Evolutionary conservation across 2,797 vertebrate species (phyloP), one percentile per base, ranked within the genome.

Genomic region (Cryptoblepharus egeriae): DNA sequence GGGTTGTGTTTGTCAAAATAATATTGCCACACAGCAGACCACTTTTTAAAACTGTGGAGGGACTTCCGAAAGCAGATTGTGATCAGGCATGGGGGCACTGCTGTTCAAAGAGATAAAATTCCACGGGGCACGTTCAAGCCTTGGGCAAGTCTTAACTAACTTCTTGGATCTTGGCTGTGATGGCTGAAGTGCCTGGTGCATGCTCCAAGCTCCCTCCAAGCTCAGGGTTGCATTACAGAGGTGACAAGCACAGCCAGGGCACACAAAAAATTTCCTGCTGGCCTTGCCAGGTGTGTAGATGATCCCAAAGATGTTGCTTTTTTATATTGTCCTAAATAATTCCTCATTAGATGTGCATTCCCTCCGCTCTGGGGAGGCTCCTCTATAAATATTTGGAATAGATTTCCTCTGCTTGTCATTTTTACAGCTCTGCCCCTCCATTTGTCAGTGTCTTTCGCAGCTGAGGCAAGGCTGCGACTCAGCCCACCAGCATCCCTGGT

Each of bases 341-440:
- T 9, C 52, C 49, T 16, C 49, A 7, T 26, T 42, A 68, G 72
- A 39, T 32, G 28, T 58, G 49, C n/a, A 45, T 37, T 3, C 20
- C 28, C 12, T 5, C 9, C 28, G 37, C n/a, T 80, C 28, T 61
- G 61, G 42, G 52, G 79, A 75, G 2, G 30, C 71, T 55, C 7
- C 57, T 65, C 24, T 69, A 61, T 52, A 39, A 49, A 55, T 49
- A 65, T 76, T 79, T 58, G 26, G 88, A n/a, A 35, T 52, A 77
- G 26, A 1, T 24, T 74, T 77, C 77, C 78, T 63, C 72, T 71
- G 10, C 63, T 35, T 45, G 24, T 76, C 79, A 2, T 74, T 80
- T 75, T 74, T 45, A 64, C 18, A 77, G 39, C 65, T 28, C 70
- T 80, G 67, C 77, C 63, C 58, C 76, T 52, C 15, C n/a, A 73